phyloP scores from a whole-genome alignment of 2,113 vertebrate species.

The Hypanus sabinus region DNA sequence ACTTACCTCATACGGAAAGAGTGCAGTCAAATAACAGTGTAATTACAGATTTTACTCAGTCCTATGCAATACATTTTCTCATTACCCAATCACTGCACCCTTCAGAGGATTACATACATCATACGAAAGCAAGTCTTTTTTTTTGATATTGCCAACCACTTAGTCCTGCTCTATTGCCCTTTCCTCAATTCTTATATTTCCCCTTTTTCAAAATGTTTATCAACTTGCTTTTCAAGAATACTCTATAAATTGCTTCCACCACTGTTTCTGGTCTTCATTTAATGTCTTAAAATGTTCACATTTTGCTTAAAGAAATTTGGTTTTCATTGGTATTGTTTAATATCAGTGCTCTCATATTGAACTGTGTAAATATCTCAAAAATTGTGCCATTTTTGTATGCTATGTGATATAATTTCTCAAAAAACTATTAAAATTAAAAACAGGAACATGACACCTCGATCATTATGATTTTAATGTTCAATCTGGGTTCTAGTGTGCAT shows the following conservation, averaged over 20 bases:
- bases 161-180: background rate
- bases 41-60: background rate
- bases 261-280: background rate
- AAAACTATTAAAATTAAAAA: no score
- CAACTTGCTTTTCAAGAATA: background rate
- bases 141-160: background rate
- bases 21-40: background rate
- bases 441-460: no score
- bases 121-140: background rate
- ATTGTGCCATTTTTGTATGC: no score
- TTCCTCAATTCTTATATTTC: background rate
- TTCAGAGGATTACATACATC: background rate
- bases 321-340: background rate
- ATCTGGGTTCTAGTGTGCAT: no score
- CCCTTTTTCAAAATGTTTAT: constrained; percentile 1
- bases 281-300: background rate
- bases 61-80: background rate
- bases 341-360: background rate
- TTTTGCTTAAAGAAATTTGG: background rate
- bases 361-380: background rate
- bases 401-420: no score
- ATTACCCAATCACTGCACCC: background rate
- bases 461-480: no score
- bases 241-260: no score
- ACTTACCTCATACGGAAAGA: background rate